Base-by-base conservation (phyloP, 2,888 invertebrate genomes). In the Tipula vernalis region DNA sequence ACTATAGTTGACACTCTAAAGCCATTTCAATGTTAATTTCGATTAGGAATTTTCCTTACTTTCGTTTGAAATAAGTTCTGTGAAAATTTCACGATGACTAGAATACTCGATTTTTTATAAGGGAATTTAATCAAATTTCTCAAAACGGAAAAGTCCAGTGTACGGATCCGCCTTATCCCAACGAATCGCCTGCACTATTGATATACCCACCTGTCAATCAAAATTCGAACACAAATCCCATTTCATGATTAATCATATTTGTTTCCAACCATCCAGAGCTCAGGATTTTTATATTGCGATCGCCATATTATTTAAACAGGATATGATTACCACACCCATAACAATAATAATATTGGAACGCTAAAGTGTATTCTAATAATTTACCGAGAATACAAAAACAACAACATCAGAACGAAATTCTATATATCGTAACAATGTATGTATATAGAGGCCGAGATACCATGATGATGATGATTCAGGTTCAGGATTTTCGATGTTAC, bases 401-500 rank as follows among this genome's bases (percentile, higher is more conserved):
- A 71, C 71, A 71, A 71, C 28, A 71, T 18, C 18, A 71, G 3
- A 71, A 28, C 28, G 12, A 51, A 51, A 51, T 51, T 51, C 51
- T 51, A 51, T n/a, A 51, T 18, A 15, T 15, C 5, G 39, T 18
- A 47, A n/a, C 28, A 1, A 39, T 39, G 39, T 39, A 39, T 39
- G 6, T 39, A 39, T 39, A 39, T 39, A 39, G 39, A 57, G 51
- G 15, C 15, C 51, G 28, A 71, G 71, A 71, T 71, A 28, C 71
- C 39, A 84, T 84, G 83, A 71, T 71, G 83, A 83, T 83, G 36
- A 41, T 84, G 84, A 84, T 84, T 84, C 84, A 84, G 84, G 84
- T 87, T 87, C 85, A 71, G 87, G 87, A 87, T 87, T 87, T 87
- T 86, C 86, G 87, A 28, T 28, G 28, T 28, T 28, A 28, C n/a